Base-by-base conservation (phyloP, 2,888 invertebrate genomes). In the Alsophila aescularia region DNA sequence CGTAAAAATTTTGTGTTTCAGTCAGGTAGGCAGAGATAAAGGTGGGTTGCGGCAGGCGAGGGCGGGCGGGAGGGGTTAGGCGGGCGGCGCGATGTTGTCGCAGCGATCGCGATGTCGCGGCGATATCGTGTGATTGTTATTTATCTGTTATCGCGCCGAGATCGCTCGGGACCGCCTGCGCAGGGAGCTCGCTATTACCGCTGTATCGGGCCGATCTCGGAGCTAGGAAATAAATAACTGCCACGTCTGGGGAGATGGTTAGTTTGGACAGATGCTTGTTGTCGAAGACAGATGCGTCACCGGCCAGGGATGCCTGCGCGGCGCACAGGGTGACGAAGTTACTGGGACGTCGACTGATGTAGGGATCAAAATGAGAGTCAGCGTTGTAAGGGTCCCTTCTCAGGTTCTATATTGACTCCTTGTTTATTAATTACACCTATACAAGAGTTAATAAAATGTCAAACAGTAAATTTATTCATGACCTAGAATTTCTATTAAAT, bases 61-160 rank as follows among this genome's bases (percentile, higher is more conserved):
- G 59, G 52, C 41, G 14, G 51, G 58, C 49, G 57, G 68, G 64
- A 60, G 58, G 67, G 24, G 69, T 66, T 32, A 68, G 60, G 63
- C 36, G 67, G 59, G 66, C 57, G 64, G 60, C 60, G 66, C 73
- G 67, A 54, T 66, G 64, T 63, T 66, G 72, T 70, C 62, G 72
- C 63, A 53, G 75, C 73, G 81, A 80, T 83, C 52, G 75, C 73
- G 81, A 80, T 83, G 81, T 81, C 79, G 77, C 70, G 67, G 70
- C 79, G 81, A 82, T 82, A 83, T 73, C 74, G 71, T 73, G 65
- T 79, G 85, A 84, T 85, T 82, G 81, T 83, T 85, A 84, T 85
- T 84, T 85, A 85, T 81, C 73, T 73, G 77, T 77, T 83, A 84
- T 85, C 83, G 74, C 64, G 66, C 61, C 59, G 62, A 67, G 83